Conservation (phyloP, 2,888 invertebrate species). For the Lucinisca nassula region DNA sequence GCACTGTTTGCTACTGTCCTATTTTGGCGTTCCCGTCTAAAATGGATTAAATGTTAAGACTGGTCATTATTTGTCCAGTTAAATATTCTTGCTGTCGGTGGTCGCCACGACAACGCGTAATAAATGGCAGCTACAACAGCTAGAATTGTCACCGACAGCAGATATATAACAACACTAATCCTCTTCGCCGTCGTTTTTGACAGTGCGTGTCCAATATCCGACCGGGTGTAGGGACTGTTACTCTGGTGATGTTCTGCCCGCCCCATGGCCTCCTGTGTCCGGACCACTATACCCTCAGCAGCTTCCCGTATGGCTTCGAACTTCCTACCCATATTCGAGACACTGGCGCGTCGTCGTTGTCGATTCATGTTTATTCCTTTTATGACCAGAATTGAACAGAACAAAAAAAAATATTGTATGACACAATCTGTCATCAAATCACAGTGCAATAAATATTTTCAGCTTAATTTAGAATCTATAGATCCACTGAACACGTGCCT, state of each 20-base stretch:
- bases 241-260: neutral
- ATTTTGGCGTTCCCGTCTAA: too few relatives aligned
- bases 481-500: too few relatives aligned
- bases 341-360: neutral
- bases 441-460: too few relatives aligned
- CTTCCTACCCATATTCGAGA: neutral
- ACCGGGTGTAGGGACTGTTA: neutral
- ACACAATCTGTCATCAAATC: too few relatives aligned
- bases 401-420: too few relatives aligned
- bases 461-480: too few relatives aligned
- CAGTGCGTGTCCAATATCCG: neutral
- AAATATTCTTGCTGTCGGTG: conserved; percentile 45
- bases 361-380: neutral
- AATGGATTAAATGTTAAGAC: too few relatives aligned
- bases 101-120: conserved; percentile 50
- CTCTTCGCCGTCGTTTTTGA: conserved; percentile 45
- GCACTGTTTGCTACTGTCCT: too few relatives aligned
- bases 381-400: too few relatives aligned
- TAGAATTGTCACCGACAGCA: conserved; percentile 35
- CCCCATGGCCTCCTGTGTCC: neutral
- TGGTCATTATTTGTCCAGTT: neutral
- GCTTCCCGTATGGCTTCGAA: neutral
- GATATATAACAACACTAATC: conserved; percentile 51
- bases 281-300: neutral
- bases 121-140: conserved; percentile 38